Evolutionary conservation across 2,888 invertebrate genomes (phyloP).

Genomic region (Lycaena phlaeas): DNA sequence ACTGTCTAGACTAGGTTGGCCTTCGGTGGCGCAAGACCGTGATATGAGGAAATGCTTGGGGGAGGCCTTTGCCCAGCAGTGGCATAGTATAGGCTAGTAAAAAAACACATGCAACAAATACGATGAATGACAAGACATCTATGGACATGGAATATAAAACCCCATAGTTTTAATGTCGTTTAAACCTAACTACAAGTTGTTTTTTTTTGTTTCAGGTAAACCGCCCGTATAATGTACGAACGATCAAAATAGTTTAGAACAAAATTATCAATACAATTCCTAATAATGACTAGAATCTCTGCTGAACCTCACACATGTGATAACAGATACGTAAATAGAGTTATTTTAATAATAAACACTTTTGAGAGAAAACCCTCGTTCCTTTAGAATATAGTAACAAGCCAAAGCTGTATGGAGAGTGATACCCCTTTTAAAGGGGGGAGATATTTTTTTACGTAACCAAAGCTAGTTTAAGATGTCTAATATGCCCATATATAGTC

Average conservation of each 20-base stretch:
- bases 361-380: constrained; percentile 36
- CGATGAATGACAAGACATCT: no score
- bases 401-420: constrained; percentile 39
- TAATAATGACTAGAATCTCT: constrained; percentile 25
- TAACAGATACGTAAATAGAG: constrained; percentile 29
- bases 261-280: constrained; percentile 11
- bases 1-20: no score
- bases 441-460: constrained; percentile 32
- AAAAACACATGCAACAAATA: no score
- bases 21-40: no score
- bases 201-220: not conserved
- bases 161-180: no score
- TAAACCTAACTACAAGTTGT: no score
- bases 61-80: no score
- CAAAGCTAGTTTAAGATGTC: constrained; percentile 66
- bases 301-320: constrained; percentile 32
- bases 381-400: constrained; percentile 50
- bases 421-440: constrained; percentile 19
- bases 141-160: no score
- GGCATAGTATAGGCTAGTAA: no score
- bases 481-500: constrained; percentile 68
- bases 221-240: not conserved
- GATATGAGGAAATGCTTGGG: no score
- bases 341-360: constrained; percentile 29
- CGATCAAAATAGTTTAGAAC: constrained; percentile 1